These are phyloP conservation scores for Mylabris sibirica DNA, from an alignment of 2,888 invertebrate species.

Conservation along the genomic window DNA sequence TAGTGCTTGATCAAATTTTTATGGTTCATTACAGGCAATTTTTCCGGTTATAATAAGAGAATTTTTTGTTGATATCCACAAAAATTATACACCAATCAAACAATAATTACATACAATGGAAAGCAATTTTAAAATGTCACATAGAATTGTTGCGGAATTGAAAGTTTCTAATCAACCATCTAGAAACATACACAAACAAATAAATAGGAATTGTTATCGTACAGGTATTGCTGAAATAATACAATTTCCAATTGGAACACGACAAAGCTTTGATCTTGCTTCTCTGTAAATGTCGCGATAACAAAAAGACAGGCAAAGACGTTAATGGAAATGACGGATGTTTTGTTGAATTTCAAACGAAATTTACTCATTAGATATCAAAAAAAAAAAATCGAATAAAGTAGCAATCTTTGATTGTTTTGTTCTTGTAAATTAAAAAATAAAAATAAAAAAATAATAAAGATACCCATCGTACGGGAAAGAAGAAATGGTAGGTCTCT, in stretches of 20 bases:
- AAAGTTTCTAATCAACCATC: not conserved
- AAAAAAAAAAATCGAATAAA: not conserved
- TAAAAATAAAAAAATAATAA: slow-evolving; percentile 30
- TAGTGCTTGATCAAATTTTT: slow-evolving; percentile 37
- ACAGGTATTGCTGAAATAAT: too few relatives aligned
- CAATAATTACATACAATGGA: not conserved
- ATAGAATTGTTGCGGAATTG: too few relatives aligned
- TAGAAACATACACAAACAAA: not conserved
- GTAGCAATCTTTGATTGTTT: not conserved
- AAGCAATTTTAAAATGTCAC: not conserved
- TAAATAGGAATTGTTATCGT: too few relatives aligned
- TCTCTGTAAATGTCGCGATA: not conserved
- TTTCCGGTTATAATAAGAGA: slow-evolving; percentile 15
- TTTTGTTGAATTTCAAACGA: too few relatives aligned
- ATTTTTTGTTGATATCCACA: not conserved
- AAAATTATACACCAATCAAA: not conserved
- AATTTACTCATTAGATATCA: too few relatives aligned
- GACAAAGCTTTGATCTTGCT: not conserved
- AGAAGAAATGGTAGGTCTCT: slow-evolving; percentile 22
- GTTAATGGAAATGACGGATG: too few relatives aligned
- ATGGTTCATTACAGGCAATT: slow-evolving; percentile 36
- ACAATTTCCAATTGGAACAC: not conserved
- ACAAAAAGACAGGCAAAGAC: too few relatives aligned
- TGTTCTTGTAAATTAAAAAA: too few relatives aligned
- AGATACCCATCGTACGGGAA: slow-evolving; percentile 28